phyloP scores from a whole-genome alignment of 2,113 vertebrate species.

The Chionomys nivalis region DNA sequence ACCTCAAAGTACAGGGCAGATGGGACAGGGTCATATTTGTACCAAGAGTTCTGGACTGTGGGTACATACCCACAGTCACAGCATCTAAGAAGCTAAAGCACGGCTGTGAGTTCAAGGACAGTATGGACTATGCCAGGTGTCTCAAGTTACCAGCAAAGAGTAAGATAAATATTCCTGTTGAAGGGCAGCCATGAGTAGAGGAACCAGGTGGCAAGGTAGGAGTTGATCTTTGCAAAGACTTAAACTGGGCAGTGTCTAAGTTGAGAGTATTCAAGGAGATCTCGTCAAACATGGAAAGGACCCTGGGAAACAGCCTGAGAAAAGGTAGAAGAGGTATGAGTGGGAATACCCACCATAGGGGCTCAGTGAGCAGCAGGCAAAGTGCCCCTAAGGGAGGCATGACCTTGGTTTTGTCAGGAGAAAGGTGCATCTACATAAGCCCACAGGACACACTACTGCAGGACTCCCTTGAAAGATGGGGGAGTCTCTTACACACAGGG shows the following conservation, averaged over 20 bases:
- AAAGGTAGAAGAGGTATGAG: background rate
- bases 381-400: background rate
- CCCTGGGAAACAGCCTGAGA: background rate
- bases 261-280: background rate
- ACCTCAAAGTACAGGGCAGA: background rate
- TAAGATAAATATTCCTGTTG: too few species aligned
- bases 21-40: background rate
- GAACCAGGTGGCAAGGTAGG: accelerated
- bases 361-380: background rate
- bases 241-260: accelerated
- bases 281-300: background rate
- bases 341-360: background rate
- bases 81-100: background rate
- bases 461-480: background rate
- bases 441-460: background rate
- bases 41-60: background rate
- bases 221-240: background rate
- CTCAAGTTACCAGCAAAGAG: background rate
- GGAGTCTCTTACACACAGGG: background rate
- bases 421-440: background rate
- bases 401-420: background rate
- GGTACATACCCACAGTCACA: background rate
- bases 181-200: background rate
- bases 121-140: background rate
- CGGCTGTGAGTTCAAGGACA: background rate